Percentiles rank a stretch among this genome's conserved stretches.
Evolutionary conservation across 2,888 invertebrate genomes (phyloP).

Genomic region (Ichneumon xanthorius): DNA sequence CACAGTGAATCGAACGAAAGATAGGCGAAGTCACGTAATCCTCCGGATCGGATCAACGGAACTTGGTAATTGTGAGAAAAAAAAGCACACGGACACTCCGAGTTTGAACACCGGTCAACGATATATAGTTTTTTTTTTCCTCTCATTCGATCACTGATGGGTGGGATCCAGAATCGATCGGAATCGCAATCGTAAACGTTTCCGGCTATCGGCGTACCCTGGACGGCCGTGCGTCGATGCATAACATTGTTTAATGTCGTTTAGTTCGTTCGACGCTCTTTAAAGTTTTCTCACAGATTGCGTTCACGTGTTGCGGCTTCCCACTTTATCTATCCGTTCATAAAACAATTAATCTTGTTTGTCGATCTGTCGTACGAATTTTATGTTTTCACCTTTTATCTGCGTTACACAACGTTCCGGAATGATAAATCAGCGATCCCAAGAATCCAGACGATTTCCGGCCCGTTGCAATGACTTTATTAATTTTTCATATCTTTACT

Average conservation of each 20-base stretch:
- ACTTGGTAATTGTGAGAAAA: constrained; percentile 41
- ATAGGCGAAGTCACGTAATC: constrained; percentile 56
- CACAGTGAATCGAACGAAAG: constrained; percentile 14
- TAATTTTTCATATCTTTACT: not conserved
- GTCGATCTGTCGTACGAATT: not conserved
- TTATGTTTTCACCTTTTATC: not conserved
- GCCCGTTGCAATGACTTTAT: not conserved
- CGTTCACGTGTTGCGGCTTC: not conserved
- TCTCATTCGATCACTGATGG: constrained; percentile 34
- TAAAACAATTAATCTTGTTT: constrained; percentile 3
- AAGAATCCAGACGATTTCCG: not conserved
- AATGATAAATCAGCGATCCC: not conserved
- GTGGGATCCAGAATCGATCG: constrained; percentile 54
- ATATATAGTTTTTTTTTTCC: constrained; percentile 12
- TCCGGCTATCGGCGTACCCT: constrained; percentile 54
- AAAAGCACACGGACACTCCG: constrained; percentile 38
- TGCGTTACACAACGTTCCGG: not conserved
- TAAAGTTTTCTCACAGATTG: not conserved
- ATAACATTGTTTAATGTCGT: not conserved
- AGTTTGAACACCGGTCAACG: constrained; percentile 19
- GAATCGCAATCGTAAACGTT: constrained; percentile 56
- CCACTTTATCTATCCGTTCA: not conserved
- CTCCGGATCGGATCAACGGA: constrained; percentile 46
- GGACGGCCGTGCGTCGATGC: not conserved
- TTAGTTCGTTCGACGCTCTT: not conserved